These are phyloP conservation scores for Eudyptes chrysolophus DNA, from an alignment of 2,113 vertebrate species.

Conservation along the genomic window DNA sequence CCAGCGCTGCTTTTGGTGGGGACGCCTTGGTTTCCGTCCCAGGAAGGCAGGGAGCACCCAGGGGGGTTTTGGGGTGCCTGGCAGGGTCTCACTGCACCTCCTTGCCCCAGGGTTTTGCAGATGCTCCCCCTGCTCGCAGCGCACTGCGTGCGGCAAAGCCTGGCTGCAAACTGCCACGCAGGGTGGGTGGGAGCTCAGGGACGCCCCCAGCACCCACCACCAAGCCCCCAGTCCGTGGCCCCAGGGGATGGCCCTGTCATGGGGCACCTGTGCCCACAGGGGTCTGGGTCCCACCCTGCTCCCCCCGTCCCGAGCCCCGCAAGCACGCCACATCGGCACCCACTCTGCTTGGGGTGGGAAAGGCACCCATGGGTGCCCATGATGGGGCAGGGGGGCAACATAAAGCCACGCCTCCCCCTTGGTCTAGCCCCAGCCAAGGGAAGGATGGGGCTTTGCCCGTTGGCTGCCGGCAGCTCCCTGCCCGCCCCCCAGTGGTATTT, in stretches of 20 bases:
- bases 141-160: not conserved
- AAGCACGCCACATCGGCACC: rapidly evolving
- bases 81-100: not conserved
- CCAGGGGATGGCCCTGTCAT: not conserved
- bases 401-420: not conserved
- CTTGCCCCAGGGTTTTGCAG: not conserved
- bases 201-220: not conserved
- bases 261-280: no score
- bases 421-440: not conserved
- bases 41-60: not conserved
- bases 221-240: not conserved
- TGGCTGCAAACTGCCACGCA: not conserved
- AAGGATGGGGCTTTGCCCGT: not conserved
- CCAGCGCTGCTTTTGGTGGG: not conserved
- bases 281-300: not conserved
- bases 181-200: not conserved
- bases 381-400: not conserved
- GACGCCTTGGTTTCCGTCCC: not conserved
- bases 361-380: not conserved
- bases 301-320: rapidly evolving
- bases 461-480: not conserved
- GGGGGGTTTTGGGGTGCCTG: not conserved
- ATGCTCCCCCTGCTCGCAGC: not conserved
- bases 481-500: not conserved
- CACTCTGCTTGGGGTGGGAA: not conserved